phyloP scores from a whole-genome alignment of 1,140 invertebrate genomes.

The Conus betulinus region DNA sequence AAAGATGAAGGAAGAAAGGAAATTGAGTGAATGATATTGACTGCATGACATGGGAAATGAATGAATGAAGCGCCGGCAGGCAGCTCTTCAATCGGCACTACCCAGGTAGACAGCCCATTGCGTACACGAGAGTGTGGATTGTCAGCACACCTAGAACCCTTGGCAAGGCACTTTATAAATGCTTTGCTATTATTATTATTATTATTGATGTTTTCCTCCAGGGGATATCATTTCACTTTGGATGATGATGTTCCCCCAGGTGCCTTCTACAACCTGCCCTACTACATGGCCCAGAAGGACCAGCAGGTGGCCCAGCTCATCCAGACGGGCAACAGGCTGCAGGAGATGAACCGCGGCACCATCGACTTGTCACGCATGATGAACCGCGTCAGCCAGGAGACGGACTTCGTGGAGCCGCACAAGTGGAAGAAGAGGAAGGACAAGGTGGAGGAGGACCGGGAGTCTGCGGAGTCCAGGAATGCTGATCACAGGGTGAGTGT shows the following conservation, averaged over 20 bases:
- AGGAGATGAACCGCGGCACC: slow-evolving; percentile 32
- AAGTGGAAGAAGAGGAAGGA: slow-evolving; percentile 11
- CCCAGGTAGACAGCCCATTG: too few species aligned
- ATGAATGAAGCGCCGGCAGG: too few species aligned
- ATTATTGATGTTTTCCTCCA: too few species aligned
- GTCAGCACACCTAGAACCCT: too few species aligned
- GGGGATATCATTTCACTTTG: too few species aligned
- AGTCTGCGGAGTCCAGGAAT: neutral
- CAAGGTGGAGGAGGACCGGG: neutral
- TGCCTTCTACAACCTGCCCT: neutral
- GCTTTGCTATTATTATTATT: too few species aligned
- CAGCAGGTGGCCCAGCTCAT: neutral
- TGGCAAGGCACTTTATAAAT: too few species aligned
- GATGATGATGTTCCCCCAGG: neutral
- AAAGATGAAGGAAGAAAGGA: too few species aligned
- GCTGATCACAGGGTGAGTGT: neutral
- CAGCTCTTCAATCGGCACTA: too few species aligned
- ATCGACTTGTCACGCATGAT: slow-evolving; percentile 24
- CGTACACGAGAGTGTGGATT: too few species aligned
- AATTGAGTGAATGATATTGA: too few species aligned
- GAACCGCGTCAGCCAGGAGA: slow-evolving; percentile 1
- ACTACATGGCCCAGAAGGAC: slow-evolving; percentile 15
- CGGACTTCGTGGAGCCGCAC: neutral
- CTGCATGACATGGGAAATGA: too few species aligned
- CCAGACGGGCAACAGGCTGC: slow-evolving; percentile 11